Evolutionary conservation across 2,797 vertebrate species (phyloP).

Genomic region (Adelosebastes latens): DNA sequence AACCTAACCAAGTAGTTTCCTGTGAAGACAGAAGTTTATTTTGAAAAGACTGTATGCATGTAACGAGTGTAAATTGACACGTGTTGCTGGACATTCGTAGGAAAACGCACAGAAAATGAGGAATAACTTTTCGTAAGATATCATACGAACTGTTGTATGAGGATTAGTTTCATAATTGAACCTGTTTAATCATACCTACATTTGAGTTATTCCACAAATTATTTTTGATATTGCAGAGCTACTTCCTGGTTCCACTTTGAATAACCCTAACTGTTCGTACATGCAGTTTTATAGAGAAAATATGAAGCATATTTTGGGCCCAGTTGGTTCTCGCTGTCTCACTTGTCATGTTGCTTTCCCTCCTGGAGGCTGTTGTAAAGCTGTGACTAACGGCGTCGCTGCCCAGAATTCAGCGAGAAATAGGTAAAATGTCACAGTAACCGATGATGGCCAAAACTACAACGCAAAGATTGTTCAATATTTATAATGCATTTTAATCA

Average conservation of each 20-base stretch:
- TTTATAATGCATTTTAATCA: not conserved
- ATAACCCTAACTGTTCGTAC: not conserved
- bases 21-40: no score
- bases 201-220: not conserved
- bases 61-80: no score
- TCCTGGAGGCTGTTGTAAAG: not conserved
- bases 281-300: not conserved
- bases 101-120: no score
- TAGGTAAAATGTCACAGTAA: not conserved
- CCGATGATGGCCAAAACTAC: not conserved
- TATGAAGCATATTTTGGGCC: not conserved
- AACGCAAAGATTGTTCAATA: not conserved
- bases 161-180: no score
- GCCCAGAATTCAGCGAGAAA: not conserved
- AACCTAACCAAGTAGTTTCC: no score
- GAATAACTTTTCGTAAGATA: no score
- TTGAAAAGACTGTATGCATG: no score
- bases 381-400: not conserved
- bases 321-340: not conserved
- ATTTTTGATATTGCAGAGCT: not conserved
- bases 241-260: not conserved
- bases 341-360: not conserved
- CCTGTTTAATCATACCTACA: no score
- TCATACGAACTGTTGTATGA: fast-evolving
- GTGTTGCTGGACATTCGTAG: no score